phyloP scores from a whole-genome alignment of 2,113 vertebrate genomes.

The Pseudorhombus dupliciocellatus region DNA sequence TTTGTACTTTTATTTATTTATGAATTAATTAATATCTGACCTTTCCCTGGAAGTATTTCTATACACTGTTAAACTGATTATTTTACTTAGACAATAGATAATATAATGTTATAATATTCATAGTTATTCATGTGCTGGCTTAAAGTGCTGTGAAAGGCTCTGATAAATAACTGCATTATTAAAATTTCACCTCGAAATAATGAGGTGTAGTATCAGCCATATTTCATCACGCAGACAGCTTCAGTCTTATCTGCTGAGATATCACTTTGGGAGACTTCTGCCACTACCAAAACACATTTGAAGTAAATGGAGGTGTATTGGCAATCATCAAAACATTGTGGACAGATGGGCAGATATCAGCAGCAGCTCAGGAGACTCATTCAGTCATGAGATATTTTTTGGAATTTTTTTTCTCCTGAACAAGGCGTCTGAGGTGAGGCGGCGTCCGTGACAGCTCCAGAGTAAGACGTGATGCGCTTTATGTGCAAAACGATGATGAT shows the following conservation, averaged over 20 bases:
- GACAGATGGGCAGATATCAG: slow-evolving; percentile 13
- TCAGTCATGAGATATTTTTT: background rate
- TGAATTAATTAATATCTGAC: too few species aligned
- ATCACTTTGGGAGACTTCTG: slow-evolving; percentile 17
- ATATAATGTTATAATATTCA: too few species aligned
- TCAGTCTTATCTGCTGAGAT: slow-evolving; percentile 15
- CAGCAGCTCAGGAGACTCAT: background rate
- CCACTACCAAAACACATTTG: background rate
- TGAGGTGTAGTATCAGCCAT: background rate
- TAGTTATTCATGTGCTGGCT: too few species aligned
- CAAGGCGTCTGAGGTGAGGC: background rate
- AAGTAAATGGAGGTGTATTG: background rate
- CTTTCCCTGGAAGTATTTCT: too few species aligned
- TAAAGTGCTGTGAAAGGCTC: too few species aligned
- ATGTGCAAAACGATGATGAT: background rate
- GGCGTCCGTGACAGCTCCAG: background rate
- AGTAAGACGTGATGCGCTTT: background rate
- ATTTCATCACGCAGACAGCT: slow-evolving; percentile 19
- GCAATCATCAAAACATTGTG: background rate
- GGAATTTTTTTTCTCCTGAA: too few species aligned
- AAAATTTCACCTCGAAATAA: background rate
- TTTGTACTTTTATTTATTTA: too few species aligned
- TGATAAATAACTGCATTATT: too few species aligned
- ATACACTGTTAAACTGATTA: too few species aligned
- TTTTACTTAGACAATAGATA: too few species aligned